Evolutionary conservation across 2,113 vertebrate species (phyloP), one percentile per base, ranked within the genome.

Genomic region (Odobenus rosmarus): DNA sequence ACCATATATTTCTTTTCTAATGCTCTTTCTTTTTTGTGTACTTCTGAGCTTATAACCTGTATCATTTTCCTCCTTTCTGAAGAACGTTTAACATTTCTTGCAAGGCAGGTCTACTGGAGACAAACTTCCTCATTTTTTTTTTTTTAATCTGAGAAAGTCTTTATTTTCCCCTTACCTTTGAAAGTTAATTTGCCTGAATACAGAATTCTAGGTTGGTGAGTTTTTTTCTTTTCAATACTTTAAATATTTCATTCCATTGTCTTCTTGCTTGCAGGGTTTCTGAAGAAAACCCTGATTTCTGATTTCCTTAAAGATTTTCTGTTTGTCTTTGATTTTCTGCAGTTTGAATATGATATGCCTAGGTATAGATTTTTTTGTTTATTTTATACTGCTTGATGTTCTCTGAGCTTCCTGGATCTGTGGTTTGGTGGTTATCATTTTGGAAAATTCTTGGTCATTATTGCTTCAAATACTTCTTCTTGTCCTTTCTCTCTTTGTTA

Each of bases 251-350:
- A 8, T 72, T 81, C 53, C 4, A 19, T 31, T 82, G 39, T 81
- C 23, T 81, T 88, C 55, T 39, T 72, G 39, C n/a, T 61, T 89
- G 4, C 14, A 15, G 33, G 9, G 18, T 76, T 95, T 90, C 71
- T 90, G 18, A 77, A 57, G 71, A 67, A 28, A 67, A 67, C 31
- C 31, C 15, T 67, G 64, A n/a, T n/a, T 67, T 92, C 55, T 28
- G 31, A 53, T 55, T 49, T 83, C n/a, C 39, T 89, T 55, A 18
- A 62, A 42, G 1, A 55, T 53, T 89, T 95, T 82, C n/a, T 53
- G 7, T 80, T 77, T 76, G 33, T 93, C 90, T 74, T 74, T 76
- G 55, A 93, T 67, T 93, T 93, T 87, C n/a, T 79, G 72, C 82
- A 55, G 6, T 79, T 79, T 79, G 49, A 51, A 23, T 53, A 18